Evolutionary conservation across 2,113 vertebrate species (phyloP), one percentile per base, ranked within the genome.

Genomic region (Toxostoma redivivum): DNA sequence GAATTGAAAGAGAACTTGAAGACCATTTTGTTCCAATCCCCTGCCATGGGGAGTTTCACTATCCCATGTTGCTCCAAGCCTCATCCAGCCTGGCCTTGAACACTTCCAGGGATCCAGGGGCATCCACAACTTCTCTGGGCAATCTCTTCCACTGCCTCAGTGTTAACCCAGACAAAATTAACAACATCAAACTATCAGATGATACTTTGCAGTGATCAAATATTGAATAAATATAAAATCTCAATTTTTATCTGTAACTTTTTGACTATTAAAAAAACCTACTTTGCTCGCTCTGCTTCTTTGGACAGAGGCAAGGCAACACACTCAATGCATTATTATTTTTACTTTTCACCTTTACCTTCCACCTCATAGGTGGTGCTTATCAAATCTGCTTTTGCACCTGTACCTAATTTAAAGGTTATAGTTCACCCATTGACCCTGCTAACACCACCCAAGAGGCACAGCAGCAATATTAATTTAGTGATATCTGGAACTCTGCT

Each of bases 381-480:
- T 84, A 88, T 65, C 86, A 38, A 89, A 89, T 64, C 67, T 89
- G 48, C 48, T 64, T 93, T 94, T 71, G 38, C 69, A 81, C 60
- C 56, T 94, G 66, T 45, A 16, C 67, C 21, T 84, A 56, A 96
- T 93, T 86, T 93, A 95, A 81, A 92, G 76, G 67, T 90, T 90
- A 77, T 11, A 62, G 76, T 58, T 85, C 72, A 40, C 3, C 44
- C 71, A 64, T 93, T 93, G 84, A 71, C 80, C 69, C 76, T 40
- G n/a, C 58, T 84, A 62, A 71, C 47, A 83, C 60, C 82, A 92
- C 62, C 64, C 25, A 17, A 80, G 82, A 58, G 60, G 31, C 61
- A 19, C 19, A 88, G 60, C 21, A 71, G 37, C 16, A 45, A 44
- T 57, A 60, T 66, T 77, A 12, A 78, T 56, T 40, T 35, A 54